Conservation (phyloP, 2,797 vertebrate genomes). For the Amazona ochrocephala region DNA sequence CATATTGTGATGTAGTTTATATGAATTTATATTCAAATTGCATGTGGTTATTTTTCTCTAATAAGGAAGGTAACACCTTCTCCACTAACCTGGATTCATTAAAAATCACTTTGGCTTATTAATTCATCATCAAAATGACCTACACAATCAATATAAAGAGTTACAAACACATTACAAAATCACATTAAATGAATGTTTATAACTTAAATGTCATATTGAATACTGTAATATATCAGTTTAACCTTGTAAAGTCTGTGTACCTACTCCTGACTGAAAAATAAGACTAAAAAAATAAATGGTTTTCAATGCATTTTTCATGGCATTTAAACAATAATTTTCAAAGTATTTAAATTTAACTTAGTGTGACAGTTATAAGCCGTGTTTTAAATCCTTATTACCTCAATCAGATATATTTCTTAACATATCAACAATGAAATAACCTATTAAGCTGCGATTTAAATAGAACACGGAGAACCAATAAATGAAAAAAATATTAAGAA, state of each 20-base stretch:
- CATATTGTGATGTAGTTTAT: slow-evolving; percentile 63
- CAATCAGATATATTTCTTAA: not conserved
- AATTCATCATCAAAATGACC: slow-evolving; percentile 12
- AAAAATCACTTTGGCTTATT: not conserved
- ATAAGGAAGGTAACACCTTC: slow-evolving; percentile 42
- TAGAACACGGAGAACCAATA: not conserved
- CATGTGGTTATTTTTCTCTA: slow-evolving; percentile 39
- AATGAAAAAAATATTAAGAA: not conserved
- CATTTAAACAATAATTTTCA: not conserved
- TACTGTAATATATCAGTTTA: not conserved
- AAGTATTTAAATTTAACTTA: not conserved
- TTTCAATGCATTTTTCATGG: not conserved
- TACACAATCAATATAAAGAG: not conserved
- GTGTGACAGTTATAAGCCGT: not conserved
- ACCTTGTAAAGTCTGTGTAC: not conserved
- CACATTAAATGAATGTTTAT: not conserved
- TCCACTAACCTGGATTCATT: not conserved
- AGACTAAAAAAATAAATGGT: not conserved
- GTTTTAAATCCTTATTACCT: not conserved
- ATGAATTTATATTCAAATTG: slow-evolving; percentile 29
- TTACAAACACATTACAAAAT: slow-evolving; percentile 18
- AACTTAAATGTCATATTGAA: slow-evolving; percentile 5
- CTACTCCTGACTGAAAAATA: not conserved
- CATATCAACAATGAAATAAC: not conserved
- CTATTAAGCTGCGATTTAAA: not conserved